phyloP scores from a whole-genome alignment of 2,113 vertebrate genomes.

The Lamprotornis superbus region DNA sequence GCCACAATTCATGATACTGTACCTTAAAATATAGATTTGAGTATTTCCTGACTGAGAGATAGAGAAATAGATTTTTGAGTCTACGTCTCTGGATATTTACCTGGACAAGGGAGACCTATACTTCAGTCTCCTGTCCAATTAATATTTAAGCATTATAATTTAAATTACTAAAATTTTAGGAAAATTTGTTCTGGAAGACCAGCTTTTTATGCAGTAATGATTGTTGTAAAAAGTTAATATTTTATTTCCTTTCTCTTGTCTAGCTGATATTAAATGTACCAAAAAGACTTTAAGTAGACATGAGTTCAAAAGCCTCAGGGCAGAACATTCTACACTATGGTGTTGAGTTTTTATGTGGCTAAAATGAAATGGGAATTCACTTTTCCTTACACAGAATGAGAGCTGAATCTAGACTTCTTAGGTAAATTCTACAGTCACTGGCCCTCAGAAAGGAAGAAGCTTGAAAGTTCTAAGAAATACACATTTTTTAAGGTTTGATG shows the following conservation, averaged over 20 bases:
- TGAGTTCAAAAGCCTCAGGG: neutral
- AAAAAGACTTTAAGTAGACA: neutral
- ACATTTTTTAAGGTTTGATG: neutral
- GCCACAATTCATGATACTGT: neutral
- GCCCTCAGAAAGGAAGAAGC: neutral
- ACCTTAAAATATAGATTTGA: neutral
- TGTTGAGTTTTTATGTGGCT: neutral
- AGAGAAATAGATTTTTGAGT: neutral
- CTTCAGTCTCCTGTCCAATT: neutral
- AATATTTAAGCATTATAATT: neutral
- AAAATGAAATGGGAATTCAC: neutral
- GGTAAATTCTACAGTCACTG: neutral
- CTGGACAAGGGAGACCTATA: neutral
- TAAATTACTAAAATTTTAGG: neutral
- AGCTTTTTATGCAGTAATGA: rapidly evolving
- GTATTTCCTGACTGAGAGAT: neutral
- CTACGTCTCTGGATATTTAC: neutral
- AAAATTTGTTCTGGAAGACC: neutral
- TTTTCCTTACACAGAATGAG: neutral
- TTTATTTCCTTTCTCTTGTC: neutral
- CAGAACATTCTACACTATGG: rapidly evolving
- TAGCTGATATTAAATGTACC: neutral
- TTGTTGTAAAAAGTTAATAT: neutral
- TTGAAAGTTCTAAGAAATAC: neutral
- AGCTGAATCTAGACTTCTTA: neutral